Evolutionary conservation across 1,140 invertebrate species (phyloP).

Genomic region (Trichonephila clavipes): DNA sequence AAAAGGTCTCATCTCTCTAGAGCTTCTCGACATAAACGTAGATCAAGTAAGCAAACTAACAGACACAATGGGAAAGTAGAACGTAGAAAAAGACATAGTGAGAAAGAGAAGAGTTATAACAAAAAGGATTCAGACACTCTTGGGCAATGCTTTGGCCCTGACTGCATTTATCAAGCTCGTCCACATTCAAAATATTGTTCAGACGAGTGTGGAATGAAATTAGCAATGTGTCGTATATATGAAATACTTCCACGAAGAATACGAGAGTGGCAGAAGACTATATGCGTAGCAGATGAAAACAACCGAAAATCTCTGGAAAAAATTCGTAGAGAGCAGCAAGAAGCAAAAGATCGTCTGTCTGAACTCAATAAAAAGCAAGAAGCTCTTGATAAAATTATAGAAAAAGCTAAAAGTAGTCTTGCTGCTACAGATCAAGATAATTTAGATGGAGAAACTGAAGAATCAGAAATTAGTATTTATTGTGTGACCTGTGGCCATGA

Average conservation of each 20-base stretch:
- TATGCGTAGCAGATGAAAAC: constrained; percentile 91
- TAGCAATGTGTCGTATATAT: constrained; percentile 88
- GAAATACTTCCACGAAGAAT: constrained; percentile 93
- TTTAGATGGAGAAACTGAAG: constrained; percentile 59
- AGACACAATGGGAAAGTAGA: constrained; percentile 44
- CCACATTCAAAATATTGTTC: constrained; percentile 97
- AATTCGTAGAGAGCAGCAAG: constrained; percentile 88
- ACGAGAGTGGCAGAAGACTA: constrained; percentile 96
- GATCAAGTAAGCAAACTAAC: constrained; percentile 19
- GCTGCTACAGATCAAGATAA: constrained; percentile 83
- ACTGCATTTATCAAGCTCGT: constrained; percentile 89
- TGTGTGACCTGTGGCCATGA: constrained; percentile 98
- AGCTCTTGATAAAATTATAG: constrained; percentile 91
- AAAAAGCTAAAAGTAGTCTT: constrained; percentile 86
- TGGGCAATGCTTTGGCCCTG: constrained; percentile 94
- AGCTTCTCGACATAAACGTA: constrained; percentile 37
- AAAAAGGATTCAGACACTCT: constrained; percentile 73
- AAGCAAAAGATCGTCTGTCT: constrained; percentile 82
- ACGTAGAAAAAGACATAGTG: constrained; percentile 67
- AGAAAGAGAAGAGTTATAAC: constrained; percentile 73
- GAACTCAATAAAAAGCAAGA: constrained; percentile 89
- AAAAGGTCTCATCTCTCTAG: constrained; percentile 30
- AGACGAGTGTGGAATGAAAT: constrained; percentile 93
- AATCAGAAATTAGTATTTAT: constrained; percentile 87
- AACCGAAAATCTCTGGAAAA: constrained; percentile 91